phyloP scores from a whole-genome alignment of 2,888 invertebrate genomes.

The Microctonus hyperodae region DNA sequence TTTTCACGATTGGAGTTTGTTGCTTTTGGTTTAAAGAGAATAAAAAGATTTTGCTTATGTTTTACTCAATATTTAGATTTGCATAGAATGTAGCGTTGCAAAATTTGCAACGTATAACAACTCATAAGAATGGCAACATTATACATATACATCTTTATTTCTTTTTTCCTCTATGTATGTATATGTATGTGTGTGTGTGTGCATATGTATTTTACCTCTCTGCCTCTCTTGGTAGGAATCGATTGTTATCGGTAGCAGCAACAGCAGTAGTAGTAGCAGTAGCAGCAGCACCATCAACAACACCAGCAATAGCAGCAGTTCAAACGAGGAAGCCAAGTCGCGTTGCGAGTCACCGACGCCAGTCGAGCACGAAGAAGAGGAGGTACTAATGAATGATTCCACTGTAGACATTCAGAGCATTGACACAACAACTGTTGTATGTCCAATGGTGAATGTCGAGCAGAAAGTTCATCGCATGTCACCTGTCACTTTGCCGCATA shows the following conservation, averaged over 20 bases:
- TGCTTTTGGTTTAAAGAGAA: conserved; percentile 5
- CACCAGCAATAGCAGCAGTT: conserved; percentile 1
- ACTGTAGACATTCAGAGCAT: conserved; percentile 13
- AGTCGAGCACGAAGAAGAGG: conserved; percentile 33
- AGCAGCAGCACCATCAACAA: conserved; percentile 6
- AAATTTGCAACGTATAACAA: conserved; percentile 46
- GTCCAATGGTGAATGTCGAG: conserved; percentile 15
- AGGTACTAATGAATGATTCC: conserved; percentile 15
- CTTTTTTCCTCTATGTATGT: conserved; percentile 22
- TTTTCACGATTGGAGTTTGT: neutral
- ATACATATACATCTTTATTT: conserved; percentile 17
- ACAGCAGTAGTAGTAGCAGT: conserved; percentile 19
- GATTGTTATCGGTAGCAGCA: conserved; percentile 39
- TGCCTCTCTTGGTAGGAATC: conserved; percentile 47
- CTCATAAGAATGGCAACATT: conserved; percentile 32
- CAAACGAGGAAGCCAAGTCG: conserved; percentile 30
- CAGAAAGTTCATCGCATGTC: conserved; percentile 2
- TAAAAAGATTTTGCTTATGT: conserved; percentile 6
- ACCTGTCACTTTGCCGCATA: conserved; percentile 14
- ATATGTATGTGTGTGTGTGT: conserved; percentile 22
- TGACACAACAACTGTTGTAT: conserved; percentile 11
- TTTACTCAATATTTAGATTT: conserved; percentile 41
- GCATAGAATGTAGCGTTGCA: conserved; percentile 60
- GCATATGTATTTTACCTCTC: conserved; percentile 11
- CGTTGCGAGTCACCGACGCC: conserved; percentile 28